Base-by-base conservation (phyloP, 2,888 invertebrate species). In the Harpalus rubripes region DNA sequence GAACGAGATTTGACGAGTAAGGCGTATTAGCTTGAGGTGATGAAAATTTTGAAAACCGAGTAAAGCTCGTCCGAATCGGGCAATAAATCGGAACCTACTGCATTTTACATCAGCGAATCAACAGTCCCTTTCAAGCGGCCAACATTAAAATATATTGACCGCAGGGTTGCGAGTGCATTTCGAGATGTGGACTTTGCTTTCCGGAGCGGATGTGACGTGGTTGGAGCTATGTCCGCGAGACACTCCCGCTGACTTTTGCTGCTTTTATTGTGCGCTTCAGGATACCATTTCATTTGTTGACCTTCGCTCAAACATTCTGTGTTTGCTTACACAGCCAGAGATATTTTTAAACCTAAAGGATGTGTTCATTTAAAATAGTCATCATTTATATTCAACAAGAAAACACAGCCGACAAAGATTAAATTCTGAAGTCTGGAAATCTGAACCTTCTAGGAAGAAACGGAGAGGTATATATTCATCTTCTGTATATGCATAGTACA, bases 91-190 rank as follows among this genome's bases (percentile, higher is more conserved):
- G 74, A 16, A 78, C 44, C 84, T 84, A 52, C 56, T 84, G 84
- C 84, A 84, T 84, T 84, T 84, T 78, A 78, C 84, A 84, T 84
- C 16, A 84, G 52, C 39, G 56, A 84, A 59, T 74, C 83, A 84
- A 84, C 61, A 84, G 76, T 84, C 76, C 83, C 26, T 83, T 59
- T 83, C 74, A 58, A 72, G 58, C 72, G 58, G 72, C 41, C 52
- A 52, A 63, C 65, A 78, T 84, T 84, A 84, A 78, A 84, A 84
- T 84, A 84, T 84, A 84, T 78, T 84, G 84, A 84, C 84, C 84
- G 65, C 65, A 52, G 16, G 56, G 76, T 32, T 78, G 18, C 58
- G n/a, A 76, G 83, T 76, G 83, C 76, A 76, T 83, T 76, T 61
- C 56, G 39, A 39, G 44, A 39, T 84, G 65, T n/a, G 18, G 10